A percentile compares a stretch with the other conserved stretches of the same genome.
Evolutionary conservation across 2,113 vertebrate species (phyloP).

Genomic region (Grantiella picta): DNA sequence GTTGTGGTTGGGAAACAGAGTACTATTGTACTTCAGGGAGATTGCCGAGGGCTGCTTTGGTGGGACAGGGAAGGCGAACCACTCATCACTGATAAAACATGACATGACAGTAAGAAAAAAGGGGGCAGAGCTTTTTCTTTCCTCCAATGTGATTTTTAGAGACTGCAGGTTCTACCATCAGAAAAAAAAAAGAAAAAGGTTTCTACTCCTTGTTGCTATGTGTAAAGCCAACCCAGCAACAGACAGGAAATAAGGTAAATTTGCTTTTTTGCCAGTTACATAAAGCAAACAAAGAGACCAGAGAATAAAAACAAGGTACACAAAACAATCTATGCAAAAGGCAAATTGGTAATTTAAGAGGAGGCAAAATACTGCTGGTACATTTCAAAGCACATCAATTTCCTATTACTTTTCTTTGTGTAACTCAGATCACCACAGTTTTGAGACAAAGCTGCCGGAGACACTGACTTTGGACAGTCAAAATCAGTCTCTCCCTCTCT

Average conservation of each 20-base stretch:
- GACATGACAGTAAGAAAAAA: neutral
- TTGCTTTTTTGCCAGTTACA: neutral
- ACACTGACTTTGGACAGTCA: neutral
- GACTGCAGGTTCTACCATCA: neutral
- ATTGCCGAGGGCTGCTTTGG: neutral
- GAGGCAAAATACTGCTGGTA: neutral
- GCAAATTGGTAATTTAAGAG: neutral
- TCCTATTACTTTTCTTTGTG: neutral
- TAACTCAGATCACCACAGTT: neutral
- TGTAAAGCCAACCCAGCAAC: neutral
- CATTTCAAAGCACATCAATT: neutral
- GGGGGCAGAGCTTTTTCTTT: neutral
- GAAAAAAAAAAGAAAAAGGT: fast-evolving
- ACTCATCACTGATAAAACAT: neutral
- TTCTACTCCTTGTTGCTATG: slow-evolving; percentile 8
- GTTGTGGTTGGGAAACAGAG: neutral
- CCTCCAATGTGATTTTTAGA: neutral
- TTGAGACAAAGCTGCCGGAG: neutral
- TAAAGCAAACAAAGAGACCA: neutral
- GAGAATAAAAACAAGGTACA: neutral
- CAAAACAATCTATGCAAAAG: neutral
- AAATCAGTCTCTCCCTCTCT: neutral
- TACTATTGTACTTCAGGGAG: neutral
- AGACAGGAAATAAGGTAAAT: neutral
- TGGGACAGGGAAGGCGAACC: neutral